Evolutionary conservation across 2,888 invertebrate genomes (phyloP), one percentile per base, ranked within the genome.

Genomic region (Bedellia somnulentella): DNA sequence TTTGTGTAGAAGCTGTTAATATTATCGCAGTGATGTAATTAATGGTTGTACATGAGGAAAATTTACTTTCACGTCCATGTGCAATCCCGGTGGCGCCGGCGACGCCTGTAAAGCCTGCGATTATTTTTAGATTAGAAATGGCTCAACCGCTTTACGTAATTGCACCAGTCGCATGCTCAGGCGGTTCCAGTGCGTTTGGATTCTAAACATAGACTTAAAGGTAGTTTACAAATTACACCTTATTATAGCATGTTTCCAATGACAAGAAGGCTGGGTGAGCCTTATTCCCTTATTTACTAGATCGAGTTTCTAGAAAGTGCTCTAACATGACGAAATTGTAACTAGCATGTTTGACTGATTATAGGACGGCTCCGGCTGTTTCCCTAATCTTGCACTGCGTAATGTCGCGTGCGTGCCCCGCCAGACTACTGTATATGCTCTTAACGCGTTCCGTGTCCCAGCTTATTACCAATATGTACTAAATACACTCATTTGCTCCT

Each of bases 91-190:
- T 64, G 73, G 75, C 73, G 71, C 71, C 73, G 54, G 56, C 54
- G 63, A 56, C 66, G 26, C 59, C 55, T 24, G 31, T 47, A 56
- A 52, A 68, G 68, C 70, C 75, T 70, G 60, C 71, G 75, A 75
- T 75, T 75, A 75, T 75, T 75, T 75, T 75, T 75, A 73, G 75
- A 75, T 75, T 75, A 75, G 75, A 75, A 75, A 75, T 73, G 73
- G 71, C 73, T 66, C 66, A 71, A 70, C 73, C 59, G 68, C 71
- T 73, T 73, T 75, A 75, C 68, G 75, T 73, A 75, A 73, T 75
- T 75, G 62, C 68, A 61, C 67, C 49, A 57, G 73, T 62, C 67
- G 63, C 62, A 70, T 62, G 66, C 68, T 54, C 57, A 56, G 67
- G 64, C 52, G 59, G 70, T 62, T 71, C 68, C 67, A 66, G 67